Evolutionary conservation across 1,140 invertebrate genomes (phyloP).

Genomic region (Hycleus cichorii): DNA sequence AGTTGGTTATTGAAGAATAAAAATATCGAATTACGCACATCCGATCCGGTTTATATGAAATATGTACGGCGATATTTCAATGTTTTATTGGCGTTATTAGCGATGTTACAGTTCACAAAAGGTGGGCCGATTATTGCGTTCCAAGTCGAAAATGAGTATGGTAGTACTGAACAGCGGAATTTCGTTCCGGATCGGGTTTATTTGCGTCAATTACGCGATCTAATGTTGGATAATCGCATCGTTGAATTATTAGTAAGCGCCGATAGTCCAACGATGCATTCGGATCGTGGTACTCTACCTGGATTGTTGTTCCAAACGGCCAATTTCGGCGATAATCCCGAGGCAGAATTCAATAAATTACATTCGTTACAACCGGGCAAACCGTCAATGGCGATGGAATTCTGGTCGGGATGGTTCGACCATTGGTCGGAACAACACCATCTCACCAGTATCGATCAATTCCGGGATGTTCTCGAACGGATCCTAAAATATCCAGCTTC

Average conservation of each 20-base stretch:
- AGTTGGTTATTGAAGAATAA: slow-evolving; percentile 21
- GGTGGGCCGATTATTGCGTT: slow-evolving; percentile 53
- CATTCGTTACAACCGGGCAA: slow-evolving; percentile 46
- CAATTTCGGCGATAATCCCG: slow-evolving; percentile 46
- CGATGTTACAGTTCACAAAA: slow-evolving; percentile 47
- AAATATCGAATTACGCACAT: slow-evolving; percentile 45
- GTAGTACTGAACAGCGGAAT: slow-evolving; percentile 26
- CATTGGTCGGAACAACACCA: slow-evolving; percentile 29
- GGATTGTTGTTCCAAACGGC: slow-evolving; percentile 45
- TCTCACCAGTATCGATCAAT: slow-evolving; percentile 7
- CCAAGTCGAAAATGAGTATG: slow-evolving; percentile 54
- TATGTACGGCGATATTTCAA: slow-evolving; percentile 44
- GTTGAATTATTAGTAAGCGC: slow-evolving; percentile 47
- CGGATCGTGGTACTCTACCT: slow-evolving; percentile 41
- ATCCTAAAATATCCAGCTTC: slow-evolving; percentile 42
- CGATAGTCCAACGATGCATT: slow-evolving; percentile 38
- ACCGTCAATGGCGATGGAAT: slow-evolving; percentile 57
- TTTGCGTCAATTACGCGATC: slow-evolving; percentile 41
- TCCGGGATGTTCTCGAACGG: slow-evolving; percentile 18
- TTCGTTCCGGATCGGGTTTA: slow-evolving; percentile 42
- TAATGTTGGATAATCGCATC: slow-evolving; percentile 34
- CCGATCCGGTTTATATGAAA: slow-evolving; percentile 41
- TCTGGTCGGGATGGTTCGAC: slow-evolving; percentile 60
- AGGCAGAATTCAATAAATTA: slow-evolving; percentile 40
- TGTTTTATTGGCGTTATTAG: slow-evolving; percentile 43